Base-by-base conservation (phyloP, 2,888 invertebrate genomes). In the Fragum sueziense region DNA sequence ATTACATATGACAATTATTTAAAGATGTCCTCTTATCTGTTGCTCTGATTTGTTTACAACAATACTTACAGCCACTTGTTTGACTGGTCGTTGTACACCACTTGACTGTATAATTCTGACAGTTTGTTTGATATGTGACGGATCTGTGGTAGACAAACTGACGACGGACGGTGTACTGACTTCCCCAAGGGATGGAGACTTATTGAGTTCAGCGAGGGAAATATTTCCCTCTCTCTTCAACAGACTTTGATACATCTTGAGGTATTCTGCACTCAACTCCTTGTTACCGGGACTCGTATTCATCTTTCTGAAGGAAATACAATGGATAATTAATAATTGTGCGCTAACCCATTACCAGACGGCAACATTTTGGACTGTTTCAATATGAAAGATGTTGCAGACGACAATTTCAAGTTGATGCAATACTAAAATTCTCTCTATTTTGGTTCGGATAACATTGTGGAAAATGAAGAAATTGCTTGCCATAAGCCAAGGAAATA, bases 21-120 rank as follows among this genome's bases (percentile, higher is more conserved):
- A n/a, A n/a, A n/a, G n/a, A n/a, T n/a, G n/a, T n/a, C n/a, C n/a
- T n/a, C n/a, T n/a, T n/a, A n/a, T n/a, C n/a, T n/a, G n/a, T n/a
- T n/a, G n/a, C n/a, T n/a, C n/a, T n/a, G n/a, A n/a, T n/a, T n/a
- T n/a, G n/a, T n/a, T n/a, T n/a, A n/a, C n/a, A n/a, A n/a, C n/a
- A n/a, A n/a, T n/a, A n/a, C n/a, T 31, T 25, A 61, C 27, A 29
- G 72, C 20, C 59, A 70, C 70, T 31, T 62, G 59, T 47, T 59
- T 51, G 52, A 70, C n/a, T 37, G 17, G 65, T 65, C 69, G 11
- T 33, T 57, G 74, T 47, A 75, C 52, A 4, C 83, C 83, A 78
- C 78, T 80, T 25, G 83, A 80, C 61, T 83, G 77, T 20, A 83
- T 83, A 9, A 83, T 76, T 29, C 78, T 83, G 33, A 83, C 83